Conservation (phyloP, 2,888 invertebrate genomes). For the Noctua janthina region DNA sequence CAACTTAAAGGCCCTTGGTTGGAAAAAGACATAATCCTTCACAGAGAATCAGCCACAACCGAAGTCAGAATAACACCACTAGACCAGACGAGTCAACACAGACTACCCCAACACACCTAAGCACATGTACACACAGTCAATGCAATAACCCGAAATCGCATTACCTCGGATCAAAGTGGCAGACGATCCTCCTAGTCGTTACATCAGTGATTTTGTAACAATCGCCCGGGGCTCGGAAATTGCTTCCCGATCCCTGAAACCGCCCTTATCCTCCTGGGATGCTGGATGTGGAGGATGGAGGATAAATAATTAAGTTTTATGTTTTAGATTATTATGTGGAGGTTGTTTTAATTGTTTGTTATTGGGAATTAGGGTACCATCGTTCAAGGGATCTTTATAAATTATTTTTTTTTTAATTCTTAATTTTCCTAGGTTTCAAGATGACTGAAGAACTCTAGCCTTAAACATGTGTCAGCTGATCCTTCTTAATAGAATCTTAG, state of each 20-base stretch:
- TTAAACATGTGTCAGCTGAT: neutral
- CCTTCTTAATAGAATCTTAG: no score
- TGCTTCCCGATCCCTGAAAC: constrained; percentile 75
- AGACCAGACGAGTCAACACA: constrained; percentile 14
- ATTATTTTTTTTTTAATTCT: neutral
- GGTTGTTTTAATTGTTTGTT: constrained; percentile 15
- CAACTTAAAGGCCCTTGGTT: no score
- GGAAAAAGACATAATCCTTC: no score
- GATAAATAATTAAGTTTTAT: constrained; percentile 48
- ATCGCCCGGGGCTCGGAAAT: constrained; percentile 86
- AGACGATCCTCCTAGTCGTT: constrained; percentile 69
- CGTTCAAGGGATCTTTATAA: neutral
- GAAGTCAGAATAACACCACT: neutral
- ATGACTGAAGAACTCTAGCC: neutral
- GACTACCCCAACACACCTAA: constrained; percentile 14
- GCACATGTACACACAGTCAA: constrained; percentile 25
- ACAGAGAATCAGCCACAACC: neutral
- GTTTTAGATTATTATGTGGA: constrained; percentile 11
- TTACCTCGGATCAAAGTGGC: constrained; percentile 68
- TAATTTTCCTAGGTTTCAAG: neutral
- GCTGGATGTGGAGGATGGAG: constrained; percentile 7
- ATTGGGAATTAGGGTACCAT: neutral
- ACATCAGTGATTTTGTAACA: constrained; percentile 74
- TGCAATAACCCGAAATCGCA: constrained; percentile 67
- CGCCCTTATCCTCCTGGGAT: constrained; percentile 57